phyloP scores from a whole-genome alignment of 2,113 vertebrate species.

The Cryptoleucopteryx plumbea region DNA sequence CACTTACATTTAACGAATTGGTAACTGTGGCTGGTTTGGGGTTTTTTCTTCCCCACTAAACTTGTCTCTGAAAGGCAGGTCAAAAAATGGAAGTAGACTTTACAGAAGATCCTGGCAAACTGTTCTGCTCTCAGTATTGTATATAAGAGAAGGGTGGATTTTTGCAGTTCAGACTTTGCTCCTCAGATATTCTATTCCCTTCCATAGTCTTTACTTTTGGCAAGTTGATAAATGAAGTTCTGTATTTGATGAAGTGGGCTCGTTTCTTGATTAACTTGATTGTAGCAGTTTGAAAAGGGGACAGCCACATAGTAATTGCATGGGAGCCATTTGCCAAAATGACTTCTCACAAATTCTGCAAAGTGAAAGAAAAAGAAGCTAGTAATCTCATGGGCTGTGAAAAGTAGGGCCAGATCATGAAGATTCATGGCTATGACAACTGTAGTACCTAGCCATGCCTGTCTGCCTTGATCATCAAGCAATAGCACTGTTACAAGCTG shows the following conservation, averaged over 20 bases:
- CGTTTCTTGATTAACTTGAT: background rate
- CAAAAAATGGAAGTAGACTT: background rate
- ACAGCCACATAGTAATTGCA: background rate
- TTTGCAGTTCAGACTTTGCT: background rate
- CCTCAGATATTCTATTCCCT: background rate
- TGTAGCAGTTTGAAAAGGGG: background rate
- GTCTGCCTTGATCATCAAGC: background rate
- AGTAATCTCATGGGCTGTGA: background rate
- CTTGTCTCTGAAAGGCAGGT: background rate
- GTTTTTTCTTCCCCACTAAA: accelerated
- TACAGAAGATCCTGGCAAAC: background rate
- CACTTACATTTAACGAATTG: background rate
- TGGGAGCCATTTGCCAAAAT: background rate
- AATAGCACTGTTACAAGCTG: background rate
- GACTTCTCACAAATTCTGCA: background rate
- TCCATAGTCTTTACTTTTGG: background rate
- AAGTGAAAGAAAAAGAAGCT: background rate
- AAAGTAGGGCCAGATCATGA: background rate
- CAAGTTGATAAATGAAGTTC: background rate
- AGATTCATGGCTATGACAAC: background rate
- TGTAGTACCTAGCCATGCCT: background rate
- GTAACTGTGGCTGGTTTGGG: background rate
- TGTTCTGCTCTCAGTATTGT: background rate
- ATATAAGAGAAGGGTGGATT: background rate
- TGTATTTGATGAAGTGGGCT: background rate